Evolutionary conservation across 2,888 invertebrate genomes (phyloP).

Genomic region (Eudemis profundana): DNA sequence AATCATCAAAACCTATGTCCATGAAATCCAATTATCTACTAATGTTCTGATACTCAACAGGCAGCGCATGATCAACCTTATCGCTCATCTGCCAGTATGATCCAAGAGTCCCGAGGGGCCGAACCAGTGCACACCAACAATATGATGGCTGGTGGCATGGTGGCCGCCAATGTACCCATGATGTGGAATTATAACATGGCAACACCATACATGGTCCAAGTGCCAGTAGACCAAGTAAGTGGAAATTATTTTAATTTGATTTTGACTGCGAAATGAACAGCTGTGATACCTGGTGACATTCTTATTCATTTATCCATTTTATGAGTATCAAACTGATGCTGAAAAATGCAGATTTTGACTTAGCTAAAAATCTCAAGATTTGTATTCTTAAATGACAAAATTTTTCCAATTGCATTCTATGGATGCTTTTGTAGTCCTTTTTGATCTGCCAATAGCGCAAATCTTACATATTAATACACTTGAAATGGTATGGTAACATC

Average conservation of each 20-base stretch:
- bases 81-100: slow-evolving; percentile 1
- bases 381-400: too few relatives aligned
- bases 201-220: slow-evolving; percentile 11
- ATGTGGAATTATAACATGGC: slow-evolving; percentile 25
- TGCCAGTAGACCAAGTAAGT: slow-evolving; percentile 32
- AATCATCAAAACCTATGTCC: too few relatives aligned
- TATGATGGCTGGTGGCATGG: not conserved
- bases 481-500: too few relatives aligned
- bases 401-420: too few relatives aligned
- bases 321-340: too few relatives aligned
- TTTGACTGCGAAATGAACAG: not conserved
- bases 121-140: not conserved
- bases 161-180: not conserved
- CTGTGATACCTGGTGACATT: not conserved
- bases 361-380: too few relatives aligned
- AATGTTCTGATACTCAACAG: not conserved
- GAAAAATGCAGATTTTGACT: too few relatives aligned
- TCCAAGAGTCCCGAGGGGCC: slow-evolving; percentile 11
- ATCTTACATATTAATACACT: too few relatives aligned
- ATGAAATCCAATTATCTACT: not conserved
- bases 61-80: slow-evolving; percentile 27
- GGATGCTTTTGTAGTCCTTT: too few relatives aligned
- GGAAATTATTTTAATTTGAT: not conserved
- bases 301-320: too few relatives aligned
- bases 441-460: too few relatives aligned